Evolutionary conservation across 2,888 invertebrate species (phyloP), one percentile per base, ranked within the genome.

Genomic region (Pheosia gnoma): DNA sequence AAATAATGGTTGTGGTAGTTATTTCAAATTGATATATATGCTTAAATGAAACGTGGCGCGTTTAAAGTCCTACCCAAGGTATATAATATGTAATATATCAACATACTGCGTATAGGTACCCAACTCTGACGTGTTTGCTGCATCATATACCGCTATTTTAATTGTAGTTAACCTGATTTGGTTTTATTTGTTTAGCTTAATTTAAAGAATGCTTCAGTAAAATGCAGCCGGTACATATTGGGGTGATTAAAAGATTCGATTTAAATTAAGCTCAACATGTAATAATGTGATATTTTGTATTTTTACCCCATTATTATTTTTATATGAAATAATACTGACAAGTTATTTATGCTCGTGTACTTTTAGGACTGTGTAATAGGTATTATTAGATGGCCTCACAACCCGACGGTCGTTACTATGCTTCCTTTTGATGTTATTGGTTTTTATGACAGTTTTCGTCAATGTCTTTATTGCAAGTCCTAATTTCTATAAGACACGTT

Each of bases 211-310:
- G 75, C 76, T 79, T 79, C 69, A 71, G 59, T 67, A 63, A 72
- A 60, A 43, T 56, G 63, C 70, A 65, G 81, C 77, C 78, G 81
- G 79, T 68, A 25, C 25, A 25, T 72, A 45, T 76, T 80, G 81
- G 83, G 85, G 81, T 82, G 81, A 75, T 79, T 77, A 64, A 68
- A 74, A 77, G 75, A 65, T 85, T 83, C 78, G 72, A 86, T 89
- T 92, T 91, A 90, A 93, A 93, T 93, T 93, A 91, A 93, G 93
- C 94, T 93, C 92, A 91, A 93, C 93, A 89, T 88, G 86, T 91
- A 92, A 91, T 88, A 88, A 90, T 93, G 94, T 94, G 94, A 94
- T 94, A 94, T 94, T 94, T 93, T 93, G 87, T 89, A 88, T 88
- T 90, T 90, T 88, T 89, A 88, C 87, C 82, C 87, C 88, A 84